Evolutionary conservation across 2,888 invertebrate genomes (phyloP).

Genomic region (Lasioglossum lativentre): DNA sequence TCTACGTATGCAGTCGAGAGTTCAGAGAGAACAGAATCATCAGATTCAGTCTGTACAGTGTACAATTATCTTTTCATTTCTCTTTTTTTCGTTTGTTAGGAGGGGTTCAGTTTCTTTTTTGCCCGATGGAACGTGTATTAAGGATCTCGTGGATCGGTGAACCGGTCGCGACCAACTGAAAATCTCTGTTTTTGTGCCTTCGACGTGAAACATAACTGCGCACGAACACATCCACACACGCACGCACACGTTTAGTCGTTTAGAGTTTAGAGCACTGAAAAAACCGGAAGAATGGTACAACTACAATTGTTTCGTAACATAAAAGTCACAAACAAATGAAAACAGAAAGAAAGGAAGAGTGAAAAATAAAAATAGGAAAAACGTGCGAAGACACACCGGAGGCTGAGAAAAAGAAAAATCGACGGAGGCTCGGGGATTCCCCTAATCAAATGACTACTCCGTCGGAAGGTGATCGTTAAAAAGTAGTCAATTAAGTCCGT

Average conservation of each 20-base stretch:
- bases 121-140: conserved; percentile 38
- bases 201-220: conserved; percentile 48
- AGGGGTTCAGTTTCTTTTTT: conserved; percentile 10
- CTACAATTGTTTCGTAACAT: conserved; percentile 53
- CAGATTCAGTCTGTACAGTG: conserved; percentile 66
- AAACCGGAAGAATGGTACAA: conserved; percentile 50
- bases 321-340: neutral
- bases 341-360: conserved; percentile 8
- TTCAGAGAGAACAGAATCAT: conserved; percentile 62
- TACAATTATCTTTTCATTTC: conserved; percentile 24
- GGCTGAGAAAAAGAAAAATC: conserved; percentile 34
- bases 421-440: conserved; percentile 27
- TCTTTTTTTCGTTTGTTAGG: conserved; percentile 21
- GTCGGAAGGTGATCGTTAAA: conserved; percentile 63
- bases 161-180: conserved; percentile 50
- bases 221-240: conserved; percentile 46
- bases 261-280: conserved; percentile 56
- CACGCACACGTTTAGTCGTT: conserved; percentile 45
- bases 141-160: conserved; percentile 51
- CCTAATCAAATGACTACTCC: conserved; percentile 37
- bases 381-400: conserved; percentile 17
- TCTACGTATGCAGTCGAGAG: conserved; percentile 65
- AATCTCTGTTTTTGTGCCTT: conserved; percentile 49
- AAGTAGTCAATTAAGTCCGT: conserved; percentile 69
- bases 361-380: neutral